phyloP scores from a whole-genome alignment of 1,140 invertebrate species.

The Caerostris darwini region DNA sequence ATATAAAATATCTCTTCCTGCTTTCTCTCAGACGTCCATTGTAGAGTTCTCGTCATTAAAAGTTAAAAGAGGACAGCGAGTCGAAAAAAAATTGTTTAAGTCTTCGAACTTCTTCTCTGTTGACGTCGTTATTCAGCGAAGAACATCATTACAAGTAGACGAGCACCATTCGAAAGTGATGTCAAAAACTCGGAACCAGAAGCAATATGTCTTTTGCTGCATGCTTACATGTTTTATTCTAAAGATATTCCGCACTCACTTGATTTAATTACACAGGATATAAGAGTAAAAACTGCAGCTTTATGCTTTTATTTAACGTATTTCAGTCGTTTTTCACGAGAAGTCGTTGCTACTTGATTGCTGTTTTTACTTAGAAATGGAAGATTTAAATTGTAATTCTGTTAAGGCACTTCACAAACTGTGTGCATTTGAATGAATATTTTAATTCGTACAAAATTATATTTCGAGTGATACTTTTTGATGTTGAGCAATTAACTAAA shows the following conservation, averaged over 20 bases:
- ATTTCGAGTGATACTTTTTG: too few relatives aligned
- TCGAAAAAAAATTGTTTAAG: background rate
- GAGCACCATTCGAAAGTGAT: background rate
- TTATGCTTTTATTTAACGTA: background rate
- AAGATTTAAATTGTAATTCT: too few relatives aligned
- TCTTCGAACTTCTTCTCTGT: background rate
- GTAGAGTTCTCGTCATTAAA: conserved; percentile 6
- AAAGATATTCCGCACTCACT: background rate
- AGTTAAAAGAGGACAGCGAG: background rate
- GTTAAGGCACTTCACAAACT: too few relatives aligned
- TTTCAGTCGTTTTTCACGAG: too few relatives aligned
- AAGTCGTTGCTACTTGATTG: too few relatives aligned
- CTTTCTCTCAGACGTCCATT: too few relatives aligned
- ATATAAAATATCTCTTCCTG: too few relatives aligned
- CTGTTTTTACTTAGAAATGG: too few relatives aligned
- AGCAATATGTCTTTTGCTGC: too few relatives aligned
- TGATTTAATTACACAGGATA: conserved; percentile 17
- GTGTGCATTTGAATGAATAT: too few relatives aligned
- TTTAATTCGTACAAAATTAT: too few relatives aligned
- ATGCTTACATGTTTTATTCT: conserved; percentile 4
- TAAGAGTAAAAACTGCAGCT: background rate
- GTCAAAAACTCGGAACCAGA: background rate
- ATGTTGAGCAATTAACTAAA: too few relatives aligned
- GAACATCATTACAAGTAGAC: background rate
- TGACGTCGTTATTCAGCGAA: background rate